Evolutionary conservation across 2,888 invertebrate genomes (phyloP).

Genomic region (Melipona bicolor): DNA sequence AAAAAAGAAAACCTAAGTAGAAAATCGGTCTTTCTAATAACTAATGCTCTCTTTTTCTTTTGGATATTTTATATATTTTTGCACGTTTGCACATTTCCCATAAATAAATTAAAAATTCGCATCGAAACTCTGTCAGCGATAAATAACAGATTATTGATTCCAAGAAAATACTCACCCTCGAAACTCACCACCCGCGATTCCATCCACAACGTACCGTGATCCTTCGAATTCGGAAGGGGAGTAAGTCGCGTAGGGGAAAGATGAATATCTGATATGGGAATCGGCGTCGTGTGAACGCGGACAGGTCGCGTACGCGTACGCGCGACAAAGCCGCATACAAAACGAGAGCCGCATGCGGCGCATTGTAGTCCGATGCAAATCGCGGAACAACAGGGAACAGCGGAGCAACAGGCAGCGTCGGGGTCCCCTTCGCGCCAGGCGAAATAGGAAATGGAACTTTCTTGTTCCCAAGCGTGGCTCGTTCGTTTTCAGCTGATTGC

Average conservation of each 20-base stretch:
- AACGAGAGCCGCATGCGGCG: constrained; percentile 33
- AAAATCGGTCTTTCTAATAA: too few relatives aligned
- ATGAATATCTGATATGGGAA: constrained; percentile 81
- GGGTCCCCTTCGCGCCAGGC: constrained; percentile 15
- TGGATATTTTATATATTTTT: too few relatives aligned
- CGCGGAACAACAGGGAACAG: constrained; percentile 57
- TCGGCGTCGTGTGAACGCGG: constrained; percentile 78
- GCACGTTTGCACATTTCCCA: too few relatives aligned
- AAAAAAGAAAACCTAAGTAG: too few relatives aligned
- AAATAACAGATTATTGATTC: too few relatives aligned
- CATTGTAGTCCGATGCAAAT: constrained; percentile 64
- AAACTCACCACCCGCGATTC: neutral
- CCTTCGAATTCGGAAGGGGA: constrained; percentile 72
- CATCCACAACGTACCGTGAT: constrained; percentile 62
- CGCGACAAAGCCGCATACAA: constrained; percentile 55
- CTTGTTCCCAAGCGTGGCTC: constrained; percentile 49
- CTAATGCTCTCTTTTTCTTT: too few relatives aligned
- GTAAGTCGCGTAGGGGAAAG: constrained; percentile 64
- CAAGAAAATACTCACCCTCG: neutral
- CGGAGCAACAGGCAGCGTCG: constrained; percentile 10
- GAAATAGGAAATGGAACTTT: constrained; percentile 57
- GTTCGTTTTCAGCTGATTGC: constrained; percentile 43
- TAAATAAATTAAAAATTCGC: too few relatives aligned
- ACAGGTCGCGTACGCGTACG: constrained; percentile 46
- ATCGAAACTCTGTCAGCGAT: too few relatives aligned